Evolutionary conservation across 2,797 vertebrate species (phyloP), one percentile per base, ranked within the genome.

Genomic region (Momotus momota): DNA sequence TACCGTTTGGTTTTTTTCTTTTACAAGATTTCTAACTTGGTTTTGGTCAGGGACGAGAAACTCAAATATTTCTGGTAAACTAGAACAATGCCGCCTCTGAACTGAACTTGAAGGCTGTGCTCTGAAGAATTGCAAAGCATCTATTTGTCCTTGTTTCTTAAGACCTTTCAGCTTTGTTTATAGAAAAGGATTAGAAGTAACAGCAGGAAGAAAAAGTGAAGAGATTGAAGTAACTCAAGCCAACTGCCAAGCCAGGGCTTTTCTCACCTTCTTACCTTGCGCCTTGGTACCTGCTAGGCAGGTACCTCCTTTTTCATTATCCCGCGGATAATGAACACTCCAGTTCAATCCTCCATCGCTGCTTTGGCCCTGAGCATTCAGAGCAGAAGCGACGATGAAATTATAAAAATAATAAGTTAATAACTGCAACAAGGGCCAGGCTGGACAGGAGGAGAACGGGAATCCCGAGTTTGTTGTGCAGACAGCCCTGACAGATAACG

Each of bases 41-140:
- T 94, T 92, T 88, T 85, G 80, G 83, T 75, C 33, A 54, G 82
- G 60, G 67, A 91, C 11, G n/a, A 90, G 81, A 31, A 72, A 31
- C 41, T 70, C 22, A 60, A 90, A 91, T 97, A 40, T 45, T 96
- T 97, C 66, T 94, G 96, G 90, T 94, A 88, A 95, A 79, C 48
- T 26, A 88, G 90, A 96, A 96, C 91, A 94, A 93, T 91, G 87
- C 11, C 0, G 66, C 57, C 54, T 81, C 91, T 79, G 48, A 94
- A 18, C 73, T 40, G 66, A 79, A 3, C 87, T 88, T 71, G 20
- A 43, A 80, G 83, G 33, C 88, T 62, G 62, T 17, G 15, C 52
- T 75, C 72, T 61, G 41, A 43, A 61, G 86, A 70, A 46, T 2
- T 27, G 60, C 73, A 65, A 45, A 90, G 72, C 67, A 85, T 81